Conservation (phyloP, 2,797 vertebrate genomes). For the Cyprinodon diabolis region DNA sequence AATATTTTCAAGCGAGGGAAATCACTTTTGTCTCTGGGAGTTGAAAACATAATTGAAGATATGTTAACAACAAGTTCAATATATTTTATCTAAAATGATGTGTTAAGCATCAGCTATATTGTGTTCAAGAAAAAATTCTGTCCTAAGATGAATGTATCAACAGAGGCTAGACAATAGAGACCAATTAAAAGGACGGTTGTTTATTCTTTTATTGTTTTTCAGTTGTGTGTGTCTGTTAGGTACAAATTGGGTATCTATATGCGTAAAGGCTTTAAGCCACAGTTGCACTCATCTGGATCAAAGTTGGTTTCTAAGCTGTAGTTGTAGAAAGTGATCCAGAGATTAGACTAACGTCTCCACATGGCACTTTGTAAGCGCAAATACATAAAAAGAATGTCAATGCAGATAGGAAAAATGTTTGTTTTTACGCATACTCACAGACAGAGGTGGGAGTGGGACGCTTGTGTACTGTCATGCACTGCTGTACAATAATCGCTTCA, state of each 20-base stretch:
- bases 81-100: not conserved
- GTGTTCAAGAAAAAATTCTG: not conserved
- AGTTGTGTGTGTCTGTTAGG: not conserved
- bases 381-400: not conserved
- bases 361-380: not conserved
- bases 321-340: constrained; percentile 51
- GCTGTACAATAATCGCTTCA: constrained; percentile 45
- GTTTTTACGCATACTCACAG: not conserved
- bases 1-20: not conserved
- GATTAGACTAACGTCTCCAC: constrained; percentile 47
- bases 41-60: not conserved
- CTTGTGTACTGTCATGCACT: constrained; percentile 45
- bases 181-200: constrained; percentile 41
- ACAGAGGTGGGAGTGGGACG: constrained; percentile 19
- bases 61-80: not conserved
- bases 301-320: constrained; percentile 60
- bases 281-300: constrained; percentile 65
- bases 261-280: constrained; percentile 60
- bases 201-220: constrained; percentile 27
- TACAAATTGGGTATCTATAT: constrained; percentile 55
- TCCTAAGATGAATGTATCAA: constrained; percentile 9
- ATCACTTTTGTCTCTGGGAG: not conserved
- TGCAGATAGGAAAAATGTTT: constrained; percentile 5
- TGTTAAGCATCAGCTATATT: not conserved
- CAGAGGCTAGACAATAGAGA: constrained; percentile 41